These are phyloP conservation scores for Ptiloglossa arizonensis DNA, from an alignment of 1,140 invertebrate species.

Conservation along the genomic window DNA sequence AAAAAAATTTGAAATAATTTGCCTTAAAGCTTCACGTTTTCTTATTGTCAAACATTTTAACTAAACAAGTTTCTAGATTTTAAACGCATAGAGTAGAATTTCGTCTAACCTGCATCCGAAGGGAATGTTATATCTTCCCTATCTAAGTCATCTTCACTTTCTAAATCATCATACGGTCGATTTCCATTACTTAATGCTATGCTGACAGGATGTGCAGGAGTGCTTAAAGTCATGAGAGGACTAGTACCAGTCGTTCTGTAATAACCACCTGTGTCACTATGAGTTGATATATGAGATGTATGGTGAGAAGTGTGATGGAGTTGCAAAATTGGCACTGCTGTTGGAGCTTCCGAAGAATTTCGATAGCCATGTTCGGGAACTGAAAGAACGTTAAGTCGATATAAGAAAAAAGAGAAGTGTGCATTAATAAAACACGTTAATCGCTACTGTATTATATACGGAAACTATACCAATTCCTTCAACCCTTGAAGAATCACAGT, in stretches of 20 bases:
- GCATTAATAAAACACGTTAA: not conserved
- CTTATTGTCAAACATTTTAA: not conserved
- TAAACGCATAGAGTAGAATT: not conserved
- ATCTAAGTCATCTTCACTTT: slow-evolving; percentile 94
- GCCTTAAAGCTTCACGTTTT: too few species aligned
- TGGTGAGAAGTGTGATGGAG: slow-evolving; percentile 75
- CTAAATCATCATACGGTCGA: slow-evolving; percentile 90
- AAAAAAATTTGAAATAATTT: too few species aligned
- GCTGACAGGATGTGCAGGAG: slow-evolving; percentile 79
- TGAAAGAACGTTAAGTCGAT: not conserved
- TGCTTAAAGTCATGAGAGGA: slow-evolving; percentile 80
- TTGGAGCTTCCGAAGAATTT: slow-evolving; percentile 76
- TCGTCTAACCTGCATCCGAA: slow-evolving; percentile 85
- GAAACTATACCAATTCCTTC: slow-evolving; percentile 70
- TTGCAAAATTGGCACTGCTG: slow-evolving; percentile 74
- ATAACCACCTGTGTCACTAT: slow-evolving; percentile 75
- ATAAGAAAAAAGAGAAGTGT: too few species aligned
- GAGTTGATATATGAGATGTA: slow-evolving; percentile 74
- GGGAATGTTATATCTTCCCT: slow-evolving; percentile 93
- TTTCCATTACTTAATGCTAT: slow-evolving; percentile 84
- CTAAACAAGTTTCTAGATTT: not conserved
- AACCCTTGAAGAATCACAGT: slow-evolving; percentile 70
- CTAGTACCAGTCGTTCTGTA: slow-evolving; percentile 81
- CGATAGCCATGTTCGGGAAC: slow-evolving; percentile 76
- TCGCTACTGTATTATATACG: not conserved